Evolutionary conservation across 2,113 vertebrate genomes (phyloP).

Genomic region (Thermophis baileyi): DNA sequence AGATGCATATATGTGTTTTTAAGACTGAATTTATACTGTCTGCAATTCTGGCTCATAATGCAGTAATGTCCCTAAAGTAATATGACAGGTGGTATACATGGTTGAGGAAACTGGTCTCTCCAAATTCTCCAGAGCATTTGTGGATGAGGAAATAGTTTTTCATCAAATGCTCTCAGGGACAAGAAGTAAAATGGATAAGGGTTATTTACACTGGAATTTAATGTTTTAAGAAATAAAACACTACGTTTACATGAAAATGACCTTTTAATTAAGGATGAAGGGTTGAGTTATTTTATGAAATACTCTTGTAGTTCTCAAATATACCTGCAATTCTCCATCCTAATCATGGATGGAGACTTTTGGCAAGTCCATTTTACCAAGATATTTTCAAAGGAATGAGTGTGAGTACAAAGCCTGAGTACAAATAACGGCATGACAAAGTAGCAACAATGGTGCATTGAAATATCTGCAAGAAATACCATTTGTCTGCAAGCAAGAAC

Average conservation of each 20-base stretch:
- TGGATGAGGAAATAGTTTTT: neutral
- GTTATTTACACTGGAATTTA: neutral
- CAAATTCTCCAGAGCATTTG: neutral
- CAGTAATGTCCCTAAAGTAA: neutral
- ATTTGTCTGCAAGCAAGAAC: too few relatives aligned
- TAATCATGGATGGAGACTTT: too few relatives aligned
- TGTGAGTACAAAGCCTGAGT: too few relatives aligned
- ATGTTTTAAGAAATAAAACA: neutral
- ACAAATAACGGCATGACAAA: too few relatives aligned
- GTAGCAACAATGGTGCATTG: too few relatives aligned
- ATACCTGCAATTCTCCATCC: too few relatives aligned
- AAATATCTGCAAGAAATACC: too few relatives aligned
- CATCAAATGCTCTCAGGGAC: neutral
- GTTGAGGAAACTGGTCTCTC: neutral
- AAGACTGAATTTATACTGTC: neutral
- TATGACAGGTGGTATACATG: neutral
- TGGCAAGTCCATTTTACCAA: too few relatives aligned
- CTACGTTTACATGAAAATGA: neutral
- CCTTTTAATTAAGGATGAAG: neutral
- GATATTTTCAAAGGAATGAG: too few relatives aligned
- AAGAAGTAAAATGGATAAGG: neutral
- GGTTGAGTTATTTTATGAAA: neutral
- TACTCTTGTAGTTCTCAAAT: too few relatives aligned
- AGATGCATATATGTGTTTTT: neutral
- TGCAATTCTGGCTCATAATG: neutral